These are phyloP conservation scores for Trissolcus brochymenae DNA, from an alignment of 2,888 invertebrate genomes.

Conservation along the genomic window DNA sequence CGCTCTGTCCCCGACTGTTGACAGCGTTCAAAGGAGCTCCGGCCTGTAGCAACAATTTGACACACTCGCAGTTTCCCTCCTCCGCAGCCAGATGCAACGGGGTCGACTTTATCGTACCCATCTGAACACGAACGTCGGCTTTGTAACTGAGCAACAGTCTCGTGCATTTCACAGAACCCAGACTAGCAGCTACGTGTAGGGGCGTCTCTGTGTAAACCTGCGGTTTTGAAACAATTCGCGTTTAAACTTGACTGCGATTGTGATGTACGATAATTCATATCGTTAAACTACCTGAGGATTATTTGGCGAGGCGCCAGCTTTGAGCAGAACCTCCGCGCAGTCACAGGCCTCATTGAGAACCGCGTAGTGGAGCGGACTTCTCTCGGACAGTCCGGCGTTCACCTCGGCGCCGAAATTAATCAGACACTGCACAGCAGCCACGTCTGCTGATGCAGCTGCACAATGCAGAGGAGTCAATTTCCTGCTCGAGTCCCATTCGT, in stretches of 20 bases:
- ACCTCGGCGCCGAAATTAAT: slow-evolving; percentile 86
- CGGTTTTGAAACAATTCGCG: background rate
- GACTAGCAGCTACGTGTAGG: slow-evolving; percentile 86
- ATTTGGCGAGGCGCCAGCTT: slow-evolving; percentile 88
- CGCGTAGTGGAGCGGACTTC: slow-evolving; percentile 90
- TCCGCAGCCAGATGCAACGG: slow-evolving; percentile 92
- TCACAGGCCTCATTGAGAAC: slow-evolving; percentile 86
- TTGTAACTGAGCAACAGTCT: slow-evolving; percentile 86
- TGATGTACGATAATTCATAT: too few species aligned
- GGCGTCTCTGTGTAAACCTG: slow-evolving; percentile 91
- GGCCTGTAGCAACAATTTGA: slow-evolving; percentile 83
- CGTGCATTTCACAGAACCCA: slow-evolving; percentile 84
- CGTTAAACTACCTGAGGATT: slow-evolving; percentile 82
- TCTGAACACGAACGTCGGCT: slow-evolving; percentile 87
- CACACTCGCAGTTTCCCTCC: slow-evolving; percentile 89
- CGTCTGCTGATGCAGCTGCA: slow-evolving; percentile 83
- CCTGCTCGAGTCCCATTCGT: slow-evolving; percentile 84
- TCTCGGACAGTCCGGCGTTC: slow-evolving; percentile 82
- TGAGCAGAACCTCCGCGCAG: slow-evolving; percentile 84
- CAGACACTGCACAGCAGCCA: slow-evolving; percentile 81
- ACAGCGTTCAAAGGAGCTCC: slow-evolving; percentile 86
- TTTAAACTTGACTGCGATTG: too few species aligned
- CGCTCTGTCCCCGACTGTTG: slow-evolving; percentile 87
- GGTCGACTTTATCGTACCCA: slow-evolving; percentile 84
- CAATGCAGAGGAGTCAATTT: slow-evolving; percentile 87